Base-by-base conservation (phyloP, 2,113 vertebrate species). In the Todiramphus saurophagus region DNA sequence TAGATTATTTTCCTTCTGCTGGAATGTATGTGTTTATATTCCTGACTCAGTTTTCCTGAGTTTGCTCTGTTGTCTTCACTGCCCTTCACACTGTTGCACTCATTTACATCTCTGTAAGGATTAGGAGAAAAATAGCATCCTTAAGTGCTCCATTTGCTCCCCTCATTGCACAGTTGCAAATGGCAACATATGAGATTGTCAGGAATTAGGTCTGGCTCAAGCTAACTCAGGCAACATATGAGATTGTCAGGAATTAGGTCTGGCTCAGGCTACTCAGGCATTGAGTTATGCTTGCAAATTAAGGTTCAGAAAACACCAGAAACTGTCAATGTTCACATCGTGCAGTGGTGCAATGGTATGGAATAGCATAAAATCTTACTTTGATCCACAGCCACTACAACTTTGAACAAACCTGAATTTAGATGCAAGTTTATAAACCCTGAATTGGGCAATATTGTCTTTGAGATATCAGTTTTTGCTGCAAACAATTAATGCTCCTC, bases 31-130 rank as follows among this genome's bases (percentile, higher is more conserved):
- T 9, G 7, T 59, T 84, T 76, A 30, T 58, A 67, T 43, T 75
- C 60, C 50, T 63, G 41, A 81, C 2, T 6, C 3, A 5, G 75
- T 67, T 94, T 70, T 70, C 33, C 66, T 59, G 68, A 66, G 25
- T 80, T 81, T 70, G 16, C 30, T 46, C 55, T 2, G 10, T 25
- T 70, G 28, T 64, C 53, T 83, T 83, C 48, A 46, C 37, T 85
- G 73, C 41, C 50, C 60, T 81, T 90, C 68, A 37, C 25, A 92
- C 58, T 75, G 64, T 25, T 93, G 73, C 78, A 84, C 51, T 84
- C 53, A 93, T 96, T 94, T 91, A 89, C 69, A 86, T 90, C 60
- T 89, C 68, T 93, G 55, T 46, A 67, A 91, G 53, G 39, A 93
- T 30, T 20, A 56, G 43, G 33, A 91, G 83, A 74, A 81, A 94